Evolutionary conservation across 2,113 vertebrate genomes (phyloP), one percentile per base, ranked within the genome.

Genomic region (Phrynosoma blainvillii): DNA sequence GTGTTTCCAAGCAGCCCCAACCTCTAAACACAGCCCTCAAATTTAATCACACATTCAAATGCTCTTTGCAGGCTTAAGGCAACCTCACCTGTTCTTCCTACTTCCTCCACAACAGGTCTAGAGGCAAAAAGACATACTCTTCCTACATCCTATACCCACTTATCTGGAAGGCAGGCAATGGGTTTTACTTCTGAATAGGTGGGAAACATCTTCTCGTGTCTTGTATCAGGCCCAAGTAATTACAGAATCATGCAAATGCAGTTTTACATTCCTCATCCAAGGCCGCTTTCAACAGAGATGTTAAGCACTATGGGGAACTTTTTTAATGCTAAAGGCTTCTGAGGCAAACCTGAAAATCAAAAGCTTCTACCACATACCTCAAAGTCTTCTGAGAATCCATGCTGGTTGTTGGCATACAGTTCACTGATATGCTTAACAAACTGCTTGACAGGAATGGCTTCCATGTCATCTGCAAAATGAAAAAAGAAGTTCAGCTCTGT

Each of bases 371-470:
- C 91, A 94, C 76, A 0, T 97, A 99, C 98, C 98, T 99, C 98
- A 96, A 99, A 99, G 77, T 99, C 98, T 93, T 98, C 97, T 0
- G 98, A 98, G 96, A 98, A 99, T 85, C 98, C 98, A 80, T 97
- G 98, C 94, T 98, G 98, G 95, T 97, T 98, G 94, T 98, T 98
- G 89, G 97, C 97, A 89, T 98, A 98, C 71, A 98, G 97, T 77
- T 98, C 98, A 83, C 97, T 95, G 88, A 98, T 95, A 93, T 98
- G 98, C 96, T 98, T 98, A 89, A 98, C 95, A 79, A 99, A 98
- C 93, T 98, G 98, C 93, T 98, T 98, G 93, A 99, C 98, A 84
- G 97, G 96, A 94, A 99, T 96, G 87, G 98, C 98, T 93, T 98
- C 98, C 97, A 98, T 98, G 92, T 99, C 98, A 96, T 98, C 98